Evolutionary conservation across 2,113 vertebrate genomes (phyloP).

Genomic region (Silurus meridionalis): DNA sequence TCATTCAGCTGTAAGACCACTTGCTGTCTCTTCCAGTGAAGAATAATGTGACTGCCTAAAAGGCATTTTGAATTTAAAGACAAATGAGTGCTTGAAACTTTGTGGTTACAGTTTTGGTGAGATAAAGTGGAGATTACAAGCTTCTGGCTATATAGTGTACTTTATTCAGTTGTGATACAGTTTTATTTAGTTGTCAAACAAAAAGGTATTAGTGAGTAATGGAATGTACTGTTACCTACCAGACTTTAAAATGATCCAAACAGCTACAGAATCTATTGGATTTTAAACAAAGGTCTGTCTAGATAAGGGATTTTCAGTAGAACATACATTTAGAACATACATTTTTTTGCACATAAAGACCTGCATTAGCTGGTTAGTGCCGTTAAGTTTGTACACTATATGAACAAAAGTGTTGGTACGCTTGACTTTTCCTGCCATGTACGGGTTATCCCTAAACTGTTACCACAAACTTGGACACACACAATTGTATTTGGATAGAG

Average conservation of each 20-base stretch:
- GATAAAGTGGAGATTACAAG: not conserved
- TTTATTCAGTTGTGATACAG: not conserved
- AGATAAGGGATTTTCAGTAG: not conserved
- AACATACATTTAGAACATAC: not conserved
- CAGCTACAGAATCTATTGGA: not conserved
- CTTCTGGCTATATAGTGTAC: not conserved
- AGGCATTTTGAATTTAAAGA: too few relatives aligned
- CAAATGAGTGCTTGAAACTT: too few relatives aligned
- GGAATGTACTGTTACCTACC: not conserved
- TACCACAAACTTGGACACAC: too few relatives aligned
- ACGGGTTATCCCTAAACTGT: too few relatives aligned
- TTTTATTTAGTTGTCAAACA: not conserved
- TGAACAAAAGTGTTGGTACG: too few relatives aligned
- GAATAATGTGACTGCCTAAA: too few relatives aligned
- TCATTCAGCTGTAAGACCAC: too few relatives aligned
- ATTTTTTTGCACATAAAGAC: not conserved
- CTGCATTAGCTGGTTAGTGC: not conserved
- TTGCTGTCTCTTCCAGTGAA: too few relatives aligned
- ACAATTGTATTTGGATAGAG: too few relatives aligned
- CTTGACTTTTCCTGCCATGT: too few relatives aligned
- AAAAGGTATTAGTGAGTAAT: not conserved
- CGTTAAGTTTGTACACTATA: not conserved
- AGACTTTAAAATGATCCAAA: not conserved
- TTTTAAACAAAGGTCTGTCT: not conserved
- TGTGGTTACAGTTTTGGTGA: not conserved